Conservation (phyloP, 2,797 vertebrate genomes). For the Sebastes oblongus region DNA sequence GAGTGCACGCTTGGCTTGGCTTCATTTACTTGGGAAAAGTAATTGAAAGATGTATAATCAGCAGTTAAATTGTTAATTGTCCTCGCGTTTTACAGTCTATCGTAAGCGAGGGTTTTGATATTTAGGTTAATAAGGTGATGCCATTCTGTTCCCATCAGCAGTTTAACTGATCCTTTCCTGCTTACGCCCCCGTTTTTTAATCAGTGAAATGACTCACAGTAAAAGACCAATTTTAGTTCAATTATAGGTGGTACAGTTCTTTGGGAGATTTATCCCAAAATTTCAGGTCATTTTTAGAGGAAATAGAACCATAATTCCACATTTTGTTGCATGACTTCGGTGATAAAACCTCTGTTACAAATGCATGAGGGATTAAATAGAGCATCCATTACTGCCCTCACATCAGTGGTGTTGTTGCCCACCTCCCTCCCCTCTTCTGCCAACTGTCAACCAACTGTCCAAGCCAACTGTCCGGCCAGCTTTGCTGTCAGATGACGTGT, state of each 20-base stretch:
- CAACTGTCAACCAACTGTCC: slow-evolving; percentile 69
- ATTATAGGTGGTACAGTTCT: background rate
- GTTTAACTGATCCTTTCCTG: slow-evolving; percentile 8
- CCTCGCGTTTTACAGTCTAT: background rate
- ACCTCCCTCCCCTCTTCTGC: slow-evolving; percentile 44
- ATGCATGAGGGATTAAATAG: slow-evolving; percentile 36
- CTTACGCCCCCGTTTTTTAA: slow-evolving; percentile 35
- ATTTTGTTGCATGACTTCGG: slow-evolving; percentile 14
- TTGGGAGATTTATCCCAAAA: background rate
- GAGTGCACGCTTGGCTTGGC: background rate
- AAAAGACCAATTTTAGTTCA: background rate
- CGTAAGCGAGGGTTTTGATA: slow-evolving; percentile 15
- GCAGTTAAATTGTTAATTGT: background rate
- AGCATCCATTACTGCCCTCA: slow-evolving; percentile 43
- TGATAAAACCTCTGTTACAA: slow-evolving; percentile 34
- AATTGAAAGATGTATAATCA: slow-evolving; percentile 1
- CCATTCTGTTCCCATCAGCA: background rate
- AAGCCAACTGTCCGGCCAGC: slow-evolving; percentile 58
- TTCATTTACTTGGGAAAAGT: background rate
- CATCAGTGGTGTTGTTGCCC: slow-evolving; percentile 26
- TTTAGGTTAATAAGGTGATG: slow-evolving; percentile 51
- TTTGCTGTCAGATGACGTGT: slow-evolving; percentile 58
- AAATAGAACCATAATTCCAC: background rate
- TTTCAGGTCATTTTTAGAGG: background rate
- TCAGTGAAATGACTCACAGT: slow-evolving; percentile 28